Evolutionary conservation across 30 jellyfish, hydroid and myxozoan species (phyloP), one percentile per base, ranked within the genome.

Genomic region (Nemopilema nomurai): DNA sequence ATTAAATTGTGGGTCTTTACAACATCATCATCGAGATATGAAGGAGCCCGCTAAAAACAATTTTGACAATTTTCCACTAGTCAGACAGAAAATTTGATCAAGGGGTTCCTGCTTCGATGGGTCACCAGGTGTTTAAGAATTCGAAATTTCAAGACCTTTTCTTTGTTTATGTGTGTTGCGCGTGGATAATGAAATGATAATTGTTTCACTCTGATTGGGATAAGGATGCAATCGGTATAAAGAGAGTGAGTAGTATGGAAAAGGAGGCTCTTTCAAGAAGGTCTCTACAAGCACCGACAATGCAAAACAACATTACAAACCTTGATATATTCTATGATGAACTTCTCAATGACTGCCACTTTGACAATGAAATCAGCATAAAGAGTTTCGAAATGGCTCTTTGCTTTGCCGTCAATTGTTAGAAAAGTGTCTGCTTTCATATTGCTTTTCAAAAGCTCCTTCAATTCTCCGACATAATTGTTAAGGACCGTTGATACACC

Each of bases 241-340:
- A 74, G 75, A 31, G 32, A 8, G 23, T 20, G 32, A 13, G 57
- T 41, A 6, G 13, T 41, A 3, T 41, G 6, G 57, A 41, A 41
- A 41, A 41, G 57, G 13, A 41, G 9, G 57, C 57, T 41, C 9
- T 6, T 3, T 41, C 57, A 41, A 41, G 9, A 41, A 6, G 6
- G 13, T 6, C 57, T 41, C 13, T 41, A 41, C 57, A 3, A 41
- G 9, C 57, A 13, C 13, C 6, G 57, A 13, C 13, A 41, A 13
- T 13, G 6, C 13, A 41, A 41, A 41, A 41, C 57, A 41, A 41
- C 51, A 30, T 20, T 17, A 81, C 92, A 16, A 51, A 82, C 97
- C 92, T 89, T 76, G 49, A 89, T 29, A 76, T 89, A 89, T 8
- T 73, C 77, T 8, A 62, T 20, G 65, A 89, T 76, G 69, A 18